Conservation (phyloP, 2,797 vertebrate genomes). For the Acomys russatus region DNA sequence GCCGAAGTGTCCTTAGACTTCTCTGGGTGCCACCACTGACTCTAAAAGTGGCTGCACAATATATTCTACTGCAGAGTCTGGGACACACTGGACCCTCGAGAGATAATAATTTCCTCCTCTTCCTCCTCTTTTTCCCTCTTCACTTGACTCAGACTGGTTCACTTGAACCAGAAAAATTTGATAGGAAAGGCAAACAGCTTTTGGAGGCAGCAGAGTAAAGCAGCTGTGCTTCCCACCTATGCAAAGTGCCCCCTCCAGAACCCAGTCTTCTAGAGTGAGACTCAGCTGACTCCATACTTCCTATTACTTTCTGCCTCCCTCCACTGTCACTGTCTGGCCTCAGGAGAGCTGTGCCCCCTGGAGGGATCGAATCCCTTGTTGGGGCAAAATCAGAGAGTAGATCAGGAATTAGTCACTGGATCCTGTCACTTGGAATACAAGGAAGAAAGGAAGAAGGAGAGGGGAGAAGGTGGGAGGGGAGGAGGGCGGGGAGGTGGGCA, state of each 20-base stretch:
- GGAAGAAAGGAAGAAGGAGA: conserved; percentile 61
- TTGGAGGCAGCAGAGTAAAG: neutral
- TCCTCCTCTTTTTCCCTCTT: neutral
- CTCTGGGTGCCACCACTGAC: neutral
- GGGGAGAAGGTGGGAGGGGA: neutral
- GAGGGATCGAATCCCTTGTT: conserved; percentile 23
- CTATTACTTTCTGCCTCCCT: neutral
- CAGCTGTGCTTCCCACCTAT: neutral
- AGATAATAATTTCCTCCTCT: neutral
- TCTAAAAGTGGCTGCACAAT: neutral
- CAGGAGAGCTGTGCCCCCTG: neutral
- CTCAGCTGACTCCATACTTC: neutral
- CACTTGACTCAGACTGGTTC: neutral
- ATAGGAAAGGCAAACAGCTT: neutral
- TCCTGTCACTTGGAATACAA: conserved; percentile 40
- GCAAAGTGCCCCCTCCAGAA: neutral
- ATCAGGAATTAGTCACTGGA: conserved; percentile 62
- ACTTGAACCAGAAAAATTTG: conserved; percentile 1
- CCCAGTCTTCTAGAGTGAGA: neutral
- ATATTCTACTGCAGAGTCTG: neutral
- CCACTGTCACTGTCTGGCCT: neutral
- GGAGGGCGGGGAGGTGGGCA: neutral
- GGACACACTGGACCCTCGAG: neutral
- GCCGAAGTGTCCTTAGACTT: neutral
- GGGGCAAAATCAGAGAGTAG: conserved; percentile 59